These are phyloP conservation scores for Tillus elongatus DNA, from an alignment of 2,888 invertebrate species.

Conservation along the genomic window DNA sequence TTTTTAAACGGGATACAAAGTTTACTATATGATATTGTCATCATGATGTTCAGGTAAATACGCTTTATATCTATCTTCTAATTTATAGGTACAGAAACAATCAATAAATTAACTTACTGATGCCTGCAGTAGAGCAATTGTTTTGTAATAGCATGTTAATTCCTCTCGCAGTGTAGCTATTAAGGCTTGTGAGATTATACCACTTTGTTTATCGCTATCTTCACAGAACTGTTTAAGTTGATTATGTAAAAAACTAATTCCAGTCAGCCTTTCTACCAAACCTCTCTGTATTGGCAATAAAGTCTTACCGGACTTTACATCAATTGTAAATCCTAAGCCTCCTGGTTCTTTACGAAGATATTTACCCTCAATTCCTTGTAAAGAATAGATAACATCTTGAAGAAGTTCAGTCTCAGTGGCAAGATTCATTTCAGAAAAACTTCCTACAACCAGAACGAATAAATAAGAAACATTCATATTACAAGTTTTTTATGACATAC, in stretches of 20 bases:
- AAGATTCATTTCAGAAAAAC: slow-evolving; percentile 20
- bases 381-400: slow-evolving; percentile 72
- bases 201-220: slow-evolving; percentile 54
- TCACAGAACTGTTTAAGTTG: slow-evolving; percentile 73
- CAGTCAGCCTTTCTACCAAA: slow-evolving; percentile 66
- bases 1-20: too few species aligned
- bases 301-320: slow-evolving; percentile 46
- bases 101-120: slow-evolving; percentile 63
- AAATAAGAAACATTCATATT: slow-evolving; percentile 4
- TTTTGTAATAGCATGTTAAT: slow-evolving; percentile 78
- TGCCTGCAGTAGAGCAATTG: slow-evolving; percentile 79
- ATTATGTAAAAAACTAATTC: slow-evolving; percentile 73
- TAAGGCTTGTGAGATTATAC: slow-evolving; percentile 77
- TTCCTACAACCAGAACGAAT: slow-evolving; percentile 4
- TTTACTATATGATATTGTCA: too few species aligned
- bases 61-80: too few species aligned
- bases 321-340: slow-evolving; percentile 52
- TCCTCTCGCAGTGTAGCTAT: slow-evolving; percentile 77
- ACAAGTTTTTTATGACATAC: slow-evolving; percentile 16
- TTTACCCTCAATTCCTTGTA: slow-evolving; percentile 82
- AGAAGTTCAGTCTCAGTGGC: slow-evolving; percentile 44
- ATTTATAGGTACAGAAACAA: too few species aligned
- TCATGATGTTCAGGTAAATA: too few species aligned
- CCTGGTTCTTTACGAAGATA: slow-evolving; percentile 58
- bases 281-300: slow-evolving; percentile 48